phyloP scores from a whole-genome alignment of 2,888 invertebrate species.

The Dynastes tityus region DNA sequence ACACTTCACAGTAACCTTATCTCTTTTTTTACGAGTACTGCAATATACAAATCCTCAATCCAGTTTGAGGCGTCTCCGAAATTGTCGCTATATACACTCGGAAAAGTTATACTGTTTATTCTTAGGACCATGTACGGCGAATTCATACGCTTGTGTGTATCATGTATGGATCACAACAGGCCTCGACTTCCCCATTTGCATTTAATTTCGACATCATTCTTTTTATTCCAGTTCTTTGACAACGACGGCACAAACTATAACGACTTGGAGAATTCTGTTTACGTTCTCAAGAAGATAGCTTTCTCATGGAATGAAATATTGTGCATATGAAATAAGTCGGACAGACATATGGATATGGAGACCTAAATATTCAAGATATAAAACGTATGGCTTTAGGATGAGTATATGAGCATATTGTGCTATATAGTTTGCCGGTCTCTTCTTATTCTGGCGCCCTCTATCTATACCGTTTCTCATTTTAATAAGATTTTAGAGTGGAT shows the following conservation, averaged over 20 bases:
- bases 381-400: no score
- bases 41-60: constrained; percentile 7
- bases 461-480: no score
- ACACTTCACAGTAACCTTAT: no score
- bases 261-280: constrained; percentile 35
- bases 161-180: not conserved
- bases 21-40: not conserved
- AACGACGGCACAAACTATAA: constrained; percentile 22
- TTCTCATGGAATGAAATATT: constrained; percentile 7
- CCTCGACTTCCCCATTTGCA: constrained; percentile 31
- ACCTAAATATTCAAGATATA: no score
- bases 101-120: constrained; percentile 2
- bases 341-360: no score
- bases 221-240: constrained; percentile 23
- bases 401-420: no score
- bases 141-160: not conserved
- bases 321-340: not conserved
- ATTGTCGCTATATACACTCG: not conserved
- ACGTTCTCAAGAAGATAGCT: constrained; percentile 16
- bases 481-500: no score
- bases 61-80: not conserved
- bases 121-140: not conserved
- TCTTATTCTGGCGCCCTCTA: no score
- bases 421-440: no score
- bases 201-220: constrained; percentile 23